Percentiles rank a stretch among this genome's conserved stretches.
Evolutionary conservation across 2,888 invertebrate species (phyloP).

Genomic region (Drosophila histrio): DNA sequence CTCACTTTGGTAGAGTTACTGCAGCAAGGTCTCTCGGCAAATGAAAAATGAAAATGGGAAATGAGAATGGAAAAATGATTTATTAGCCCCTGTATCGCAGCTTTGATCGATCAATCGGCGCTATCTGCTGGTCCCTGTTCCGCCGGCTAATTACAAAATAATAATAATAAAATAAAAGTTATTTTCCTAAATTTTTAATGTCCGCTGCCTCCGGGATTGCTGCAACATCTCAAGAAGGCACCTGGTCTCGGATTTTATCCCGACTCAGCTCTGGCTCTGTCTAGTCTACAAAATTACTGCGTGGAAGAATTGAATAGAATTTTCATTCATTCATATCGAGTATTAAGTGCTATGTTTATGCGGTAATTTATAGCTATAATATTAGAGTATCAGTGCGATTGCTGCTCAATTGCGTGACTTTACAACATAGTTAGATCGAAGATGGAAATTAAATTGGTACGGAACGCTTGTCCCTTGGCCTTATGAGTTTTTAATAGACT

Average conservation of each 20-base stretch:
- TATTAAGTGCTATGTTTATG: slow-evolving; percentile 41
- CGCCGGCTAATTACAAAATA: slow-evolving; percentile 59
- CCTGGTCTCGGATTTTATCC: neutral
- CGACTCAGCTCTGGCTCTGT: neutral
- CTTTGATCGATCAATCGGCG: slow-evolving; percentile 79
- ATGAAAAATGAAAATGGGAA: slow-evolving; percentile 44
- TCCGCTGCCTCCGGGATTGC: slow-evolving; percentile 18
- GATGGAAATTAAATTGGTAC: neutral
- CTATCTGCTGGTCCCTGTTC: slow-evolving; percentile 52
- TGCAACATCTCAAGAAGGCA: neutral
- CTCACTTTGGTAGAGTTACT: slow-evolving; percentile 63
- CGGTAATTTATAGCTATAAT: slow-evolving; percentile 21
- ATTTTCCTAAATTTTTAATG: slow-evolving; percentile 36
- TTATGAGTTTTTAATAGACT: slow-evolving; percentile 65
- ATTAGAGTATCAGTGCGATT: slow-evolving; percentile 22
- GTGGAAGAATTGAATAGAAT: slow-evolving; percentile 30
- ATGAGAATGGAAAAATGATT: slow-evolving; percentile 69
- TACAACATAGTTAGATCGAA: slow-evolving; percentile 63
- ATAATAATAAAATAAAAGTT: slow-evolving; percentile 14
- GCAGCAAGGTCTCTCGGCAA: neutral
- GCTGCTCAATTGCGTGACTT: slow-evolving; percentile 57
- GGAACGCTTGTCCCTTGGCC: slow-evolving; percentile 2
- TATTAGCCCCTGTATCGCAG: slow-evolving; percentile 60
- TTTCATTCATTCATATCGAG: slow-evolving; percentile 47
- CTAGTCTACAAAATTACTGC: slow-evolving; percentile 4